Conservation (phyloP, 2,797 vertebrate species). For the Xiphorhynchus erythropygius region DNA sequence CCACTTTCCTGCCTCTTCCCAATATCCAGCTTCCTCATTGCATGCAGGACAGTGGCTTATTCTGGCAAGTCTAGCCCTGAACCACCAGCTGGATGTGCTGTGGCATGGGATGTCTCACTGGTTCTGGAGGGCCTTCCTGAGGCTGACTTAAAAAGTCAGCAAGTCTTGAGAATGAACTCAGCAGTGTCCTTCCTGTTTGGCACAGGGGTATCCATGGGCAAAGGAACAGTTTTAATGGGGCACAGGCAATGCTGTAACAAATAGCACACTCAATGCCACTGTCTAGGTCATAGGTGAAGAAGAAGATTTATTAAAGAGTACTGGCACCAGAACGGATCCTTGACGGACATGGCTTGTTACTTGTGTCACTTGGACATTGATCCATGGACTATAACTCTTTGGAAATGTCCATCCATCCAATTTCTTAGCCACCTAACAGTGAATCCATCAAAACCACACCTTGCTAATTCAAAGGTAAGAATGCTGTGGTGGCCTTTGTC, state of each 20-base stretch:
- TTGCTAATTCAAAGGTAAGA: neutral
- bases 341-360: neutral
- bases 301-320: neutral
- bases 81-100: neutral
- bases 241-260: neutral
- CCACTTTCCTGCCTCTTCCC: neutral
- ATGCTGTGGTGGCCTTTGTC: neutral
- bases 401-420: neutral
- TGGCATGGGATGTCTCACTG: neutral
- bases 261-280: neutral
- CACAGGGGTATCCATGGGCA: neutral
- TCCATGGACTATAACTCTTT: neutral
- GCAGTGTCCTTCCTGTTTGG: rapidly evolving
- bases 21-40: neutral
- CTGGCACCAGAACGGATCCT: neutral
- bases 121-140: neutral
- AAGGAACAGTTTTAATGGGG: neutral
- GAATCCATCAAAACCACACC: neutral
- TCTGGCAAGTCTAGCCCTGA: neutral
- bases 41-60: neutral
- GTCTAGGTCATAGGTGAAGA: neutral
- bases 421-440: neutral
- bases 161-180: neutral
- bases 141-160: neutral
- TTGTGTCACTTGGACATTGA: neutral